phyloP scores from a whole-genome alignment of 2,797 vertebrate species.

The Phataginus tetradactyla region DNA sequence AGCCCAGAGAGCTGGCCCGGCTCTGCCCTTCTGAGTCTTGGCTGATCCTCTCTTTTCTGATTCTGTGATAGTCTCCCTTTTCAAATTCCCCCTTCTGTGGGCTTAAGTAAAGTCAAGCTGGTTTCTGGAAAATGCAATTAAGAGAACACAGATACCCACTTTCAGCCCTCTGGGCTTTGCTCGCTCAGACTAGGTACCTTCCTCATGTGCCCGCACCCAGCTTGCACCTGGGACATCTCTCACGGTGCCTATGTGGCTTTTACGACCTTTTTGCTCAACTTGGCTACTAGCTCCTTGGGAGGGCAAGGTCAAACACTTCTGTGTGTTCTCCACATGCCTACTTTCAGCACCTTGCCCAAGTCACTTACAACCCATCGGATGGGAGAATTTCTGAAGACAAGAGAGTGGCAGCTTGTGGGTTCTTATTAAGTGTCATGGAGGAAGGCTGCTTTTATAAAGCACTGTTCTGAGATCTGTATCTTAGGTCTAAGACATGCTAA shows the following conservation, averaged over 20 bases:
- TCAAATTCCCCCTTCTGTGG: background rate
- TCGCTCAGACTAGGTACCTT: background rate
- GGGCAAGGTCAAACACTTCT: background rate
- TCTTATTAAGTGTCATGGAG: background rate
- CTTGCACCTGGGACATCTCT: accelerated
- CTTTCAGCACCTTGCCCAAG: background rate
- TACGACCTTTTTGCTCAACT: background rate
- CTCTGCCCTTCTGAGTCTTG: accelerated
- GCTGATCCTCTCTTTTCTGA: background rate
- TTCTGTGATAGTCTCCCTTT: background rate
- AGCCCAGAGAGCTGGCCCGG: background rate
- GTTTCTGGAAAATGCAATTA: background rate
- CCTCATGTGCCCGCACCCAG: background rate
- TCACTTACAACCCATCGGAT: too few species aligned
- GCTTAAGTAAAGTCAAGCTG: background rate
- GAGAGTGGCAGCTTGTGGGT: background rate
- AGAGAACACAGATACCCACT: background rate
- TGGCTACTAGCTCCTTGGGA: background rate
- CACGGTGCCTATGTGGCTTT: background rate
- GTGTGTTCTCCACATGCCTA: background rate
- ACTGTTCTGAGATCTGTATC: background rate
- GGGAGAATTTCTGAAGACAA: background rate
- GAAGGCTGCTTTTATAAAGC: background rate
- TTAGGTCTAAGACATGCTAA: background rate
- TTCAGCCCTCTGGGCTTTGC: background rate